Conservation (phyloP, 1,140 invertebrate species). For the honey bee (Apis mellifera) region DNA sequence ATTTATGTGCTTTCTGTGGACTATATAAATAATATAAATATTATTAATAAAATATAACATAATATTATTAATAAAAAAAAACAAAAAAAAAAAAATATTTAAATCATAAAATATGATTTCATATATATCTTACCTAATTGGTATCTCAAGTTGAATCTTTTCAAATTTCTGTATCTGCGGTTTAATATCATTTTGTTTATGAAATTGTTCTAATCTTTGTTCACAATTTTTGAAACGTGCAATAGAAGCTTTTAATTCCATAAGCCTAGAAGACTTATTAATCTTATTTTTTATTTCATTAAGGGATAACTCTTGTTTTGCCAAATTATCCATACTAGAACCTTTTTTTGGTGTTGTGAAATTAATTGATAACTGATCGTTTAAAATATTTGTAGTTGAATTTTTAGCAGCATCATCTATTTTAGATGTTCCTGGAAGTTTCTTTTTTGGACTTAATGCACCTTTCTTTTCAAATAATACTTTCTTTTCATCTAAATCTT, state of each 20-base stretch:
- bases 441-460: conserved; percentile 74
- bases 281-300: conserved; percentile 86
- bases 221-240: conserved; percentile 82
- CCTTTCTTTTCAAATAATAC: conserved; percentile 78
- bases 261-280: conserved; percentile 84
- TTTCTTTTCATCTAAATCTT: conserved; percentile 64
- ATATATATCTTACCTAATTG: conserved; percentile 82
- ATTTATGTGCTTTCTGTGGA: conserved; percentile 82
- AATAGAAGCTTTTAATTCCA: conserved; percentile 85
- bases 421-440: conserved; percentile 61
- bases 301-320: conserved; percentile 83
- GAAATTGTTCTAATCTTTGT: conserved; percentile 80
- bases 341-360: conserved; percentile 73
- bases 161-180: conserved; percentile 86
- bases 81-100: conserved; percentile 28
- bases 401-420: conserved; percentile 17
- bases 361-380: conserved; percentile 44
- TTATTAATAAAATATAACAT: conserved; percentile 11
- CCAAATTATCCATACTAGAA: conserved; percentile 77
- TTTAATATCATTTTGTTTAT: conserved; percentile 72
- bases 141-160: conserved; percentile 87
- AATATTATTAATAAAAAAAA: too few relatives aligned
- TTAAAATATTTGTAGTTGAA: not conserved
- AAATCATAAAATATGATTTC: not conserved
- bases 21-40: conserved; percentile 75